These are phyloP conservation scores for Leptinotarsa texana DNA, from an alignment of 1,140 invertebrate genomes.

Conservation along the genomic window DNA sequence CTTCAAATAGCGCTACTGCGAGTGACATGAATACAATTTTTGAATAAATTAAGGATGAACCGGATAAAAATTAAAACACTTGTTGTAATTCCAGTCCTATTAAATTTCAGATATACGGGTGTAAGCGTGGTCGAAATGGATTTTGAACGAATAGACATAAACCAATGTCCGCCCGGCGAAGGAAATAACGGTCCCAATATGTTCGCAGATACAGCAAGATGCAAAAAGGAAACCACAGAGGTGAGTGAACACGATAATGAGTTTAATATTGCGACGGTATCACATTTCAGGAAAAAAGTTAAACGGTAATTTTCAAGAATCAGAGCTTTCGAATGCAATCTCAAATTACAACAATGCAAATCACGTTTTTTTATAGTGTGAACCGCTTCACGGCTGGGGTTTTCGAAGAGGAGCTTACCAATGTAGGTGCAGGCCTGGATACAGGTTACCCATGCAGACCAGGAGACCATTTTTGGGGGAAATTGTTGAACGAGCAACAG, in stretches of 20 bases:
- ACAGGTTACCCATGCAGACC: slow-evolving; percentile 82
- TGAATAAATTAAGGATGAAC: too few relatives aligned
- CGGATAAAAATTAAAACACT: neutral
- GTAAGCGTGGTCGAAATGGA: slow-evolving; percentile 94
- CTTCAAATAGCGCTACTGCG: too few relatives aligned
- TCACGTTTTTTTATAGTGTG: slow-evolving; percentile 70
- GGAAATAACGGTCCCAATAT: slow-evolving; percentile 89
- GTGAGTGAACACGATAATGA: slow-evolving; percentile 58
- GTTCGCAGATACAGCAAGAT: slow-evolving; percentile 88
- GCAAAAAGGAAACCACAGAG: slow-evolving; percentile 92
- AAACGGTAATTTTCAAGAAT: neutral
- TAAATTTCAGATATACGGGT: slow-evolving; percentile 79
- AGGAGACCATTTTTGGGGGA: slow-evolving; percentile 90
- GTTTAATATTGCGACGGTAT: too few relatives aligned
- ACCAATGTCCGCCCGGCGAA: slow-evolving; percentile 88
- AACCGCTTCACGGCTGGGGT: slow-evolving; percentile 94
- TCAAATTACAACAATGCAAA: neutral
- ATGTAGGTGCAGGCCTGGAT: slow-evolving; percentile 90
- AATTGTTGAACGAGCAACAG: slow-evolving; percentile 89
- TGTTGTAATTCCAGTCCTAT: too few relatives aligned
- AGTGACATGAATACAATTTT: too few relatives aligned
- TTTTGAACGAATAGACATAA: slow-evolving; percentile 96
- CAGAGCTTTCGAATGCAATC: neutral
- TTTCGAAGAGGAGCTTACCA: slow-evolving; percentile 95
- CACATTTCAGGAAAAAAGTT: too few relatives aligned